Conservation (phyloP, 1,140 invertebrate species). For the Hydropsyche tenuis region DNA sequence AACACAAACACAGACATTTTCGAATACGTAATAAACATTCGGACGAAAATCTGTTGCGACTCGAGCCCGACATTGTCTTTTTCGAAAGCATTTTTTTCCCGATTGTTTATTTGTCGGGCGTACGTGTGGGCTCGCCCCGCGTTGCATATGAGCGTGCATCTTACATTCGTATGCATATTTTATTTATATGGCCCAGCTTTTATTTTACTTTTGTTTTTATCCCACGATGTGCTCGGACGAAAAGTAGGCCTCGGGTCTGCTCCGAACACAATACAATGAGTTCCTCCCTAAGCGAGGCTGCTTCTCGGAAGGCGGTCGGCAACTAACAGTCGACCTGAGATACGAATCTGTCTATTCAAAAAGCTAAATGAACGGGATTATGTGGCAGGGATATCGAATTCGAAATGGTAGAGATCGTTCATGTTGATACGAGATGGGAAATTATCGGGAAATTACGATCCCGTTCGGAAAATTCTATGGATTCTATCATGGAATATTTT, state of each 20-base stretch:
- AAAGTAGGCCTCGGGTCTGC: constrained; percentile 21
- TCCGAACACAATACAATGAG: constrained; percentile 22
- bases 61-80: no score
- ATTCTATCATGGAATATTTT: no score
- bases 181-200: no score
- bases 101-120: no score
- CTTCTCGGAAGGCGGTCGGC: constrained; percentile 30
- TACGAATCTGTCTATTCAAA: constrained; percentile 29
- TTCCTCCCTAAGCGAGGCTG: neutral
- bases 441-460: no score
- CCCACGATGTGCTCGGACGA: neutral
- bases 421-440: neutral
- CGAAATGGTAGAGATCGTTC: neutral
- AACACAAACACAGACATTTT: no score
- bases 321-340: constrained; percentile 9
- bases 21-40: neutral
- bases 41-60: no score
- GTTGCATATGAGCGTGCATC: no score
- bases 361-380: constrained; percentile 20
- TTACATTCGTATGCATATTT: no score
- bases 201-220: constrained; percentile 28
- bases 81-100: no score
- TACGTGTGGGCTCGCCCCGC: no score
- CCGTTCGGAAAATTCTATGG: no score
- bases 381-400: constrained; percentile 14